These are phyloP conservation scores for Spheniscus humboldti DNA, from an alignment of 2,797 vertebrate species.

Conservation along the genomic window DNA sequence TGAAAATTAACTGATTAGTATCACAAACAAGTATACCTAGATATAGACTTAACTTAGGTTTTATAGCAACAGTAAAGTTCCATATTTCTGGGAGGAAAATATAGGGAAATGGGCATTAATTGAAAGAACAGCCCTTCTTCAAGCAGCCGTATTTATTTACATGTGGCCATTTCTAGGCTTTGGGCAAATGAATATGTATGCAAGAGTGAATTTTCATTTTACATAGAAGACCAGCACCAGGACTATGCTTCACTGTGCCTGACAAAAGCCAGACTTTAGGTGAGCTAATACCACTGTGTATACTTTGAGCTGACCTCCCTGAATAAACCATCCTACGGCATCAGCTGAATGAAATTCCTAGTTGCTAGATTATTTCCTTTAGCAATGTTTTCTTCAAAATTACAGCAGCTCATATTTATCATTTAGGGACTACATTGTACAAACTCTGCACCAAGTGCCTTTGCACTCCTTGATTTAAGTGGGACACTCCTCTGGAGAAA, in stretches of 20 bases:
- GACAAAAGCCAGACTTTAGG: not conserved
- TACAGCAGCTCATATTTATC: not conserved
- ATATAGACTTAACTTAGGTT: not conserved
- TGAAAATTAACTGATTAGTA: not conserved
- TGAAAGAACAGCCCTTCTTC: not conserved
- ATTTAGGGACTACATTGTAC: not conserved
- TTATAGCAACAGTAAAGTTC: not conserved
- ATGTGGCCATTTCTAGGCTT: not conserved
- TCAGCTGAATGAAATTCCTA: not conserved
- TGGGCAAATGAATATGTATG: not conserved
- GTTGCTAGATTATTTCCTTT: not conserved
- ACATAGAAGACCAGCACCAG: not conserved
- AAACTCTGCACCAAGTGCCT: not conserved
- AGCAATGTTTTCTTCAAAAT: not conserved
- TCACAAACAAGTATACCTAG: not conserved
- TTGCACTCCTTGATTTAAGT: not conserved
- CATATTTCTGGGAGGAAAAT: not conserved
- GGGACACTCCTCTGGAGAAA: slow-evolving; percentile 16
- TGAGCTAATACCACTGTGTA: not conserved
- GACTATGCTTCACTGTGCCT: not conserved
- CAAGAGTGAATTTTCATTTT: not conserved
- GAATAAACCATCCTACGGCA: not conserved
- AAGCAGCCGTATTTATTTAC: not conserved
- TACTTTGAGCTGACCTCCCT: not conserved
- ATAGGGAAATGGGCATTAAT: not conserved